Evolutionary conservation across 2,888 invertebrate genomes (phyloP).

Genomic region (Branchellion lobata): DNA sequence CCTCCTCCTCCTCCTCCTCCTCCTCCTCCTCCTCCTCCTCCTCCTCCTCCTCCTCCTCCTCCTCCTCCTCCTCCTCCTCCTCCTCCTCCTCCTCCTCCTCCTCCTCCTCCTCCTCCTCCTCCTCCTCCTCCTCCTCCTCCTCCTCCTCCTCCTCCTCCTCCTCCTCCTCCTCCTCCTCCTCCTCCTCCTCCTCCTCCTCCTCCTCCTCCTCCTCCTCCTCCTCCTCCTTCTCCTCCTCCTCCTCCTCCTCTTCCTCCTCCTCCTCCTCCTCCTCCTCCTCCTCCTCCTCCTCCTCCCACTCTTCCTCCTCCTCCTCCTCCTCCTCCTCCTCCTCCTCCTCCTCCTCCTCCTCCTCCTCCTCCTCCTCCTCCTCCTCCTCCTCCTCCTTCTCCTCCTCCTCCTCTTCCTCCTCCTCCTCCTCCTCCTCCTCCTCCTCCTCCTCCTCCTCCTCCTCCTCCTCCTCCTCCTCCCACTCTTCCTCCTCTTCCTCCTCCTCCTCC

Average conservation of each 20-base stretch:
- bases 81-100: neutral
- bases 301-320: neutral
- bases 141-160: neutral
- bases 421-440: constrained; percentile 7
- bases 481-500: constrained; percentile 8
- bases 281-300: too few species aligned
- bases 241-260: constrained; percentile 29
- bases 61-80: neutral
- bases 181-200: neutral
- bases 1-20: neutral
- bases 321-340: neutral
- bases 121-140: neutral
- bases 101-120: neutral
- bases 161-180: neutral
- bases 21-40: neutral
- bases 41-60: neutral
- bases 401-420: neutral
- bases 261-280: constrained; percentile 13
- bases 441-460: constrained; percentile 15
- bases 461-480: too few species aligned
- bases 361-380: neutral
- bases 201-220: constrained; percentile 11
- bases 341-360: constrained; percentile 2
- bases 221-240: constrained; percentile 24
- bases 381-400: neutral